These are phyloP conservation scores for Parasteatoda lunata DNA, from an alignment of 2,888 invertebrate genomes.

Conservation along the genomic window DNA sequence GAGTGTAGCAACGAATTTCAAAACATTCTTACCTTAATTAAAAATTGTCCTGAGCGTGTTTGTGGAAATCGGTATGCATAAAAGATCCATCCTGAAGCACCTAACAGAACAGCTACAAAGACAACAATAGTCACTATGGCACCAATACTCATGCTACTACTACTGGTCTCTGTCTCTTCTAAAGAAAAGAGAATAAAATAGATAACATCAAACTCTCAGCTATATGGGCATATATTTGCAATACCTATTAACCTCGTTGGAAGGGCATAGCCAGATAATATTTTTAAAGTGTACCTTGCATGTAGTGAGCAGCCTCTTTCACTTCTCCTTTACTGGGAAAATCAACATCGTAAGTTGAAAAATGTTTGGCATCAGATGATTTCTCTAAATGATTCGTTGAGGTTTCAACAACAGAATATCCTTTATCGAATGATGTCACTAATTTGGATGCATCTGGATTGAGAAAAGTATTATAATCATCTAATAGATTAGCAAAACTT, in stretches of 20 bases:
- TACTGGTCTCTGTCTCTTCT: conserved; percentile 1
- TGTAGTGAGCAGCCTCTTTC: conserved; percentile 18
- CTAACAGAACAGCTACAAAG: conserved; percentile 81
- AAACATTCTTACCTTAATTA: conserved; percentile 85
- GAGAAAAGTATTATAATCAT: too few relatives aligned
- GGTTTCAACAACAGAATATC: neutral
- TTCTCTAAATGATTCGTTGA: conserved; percentile 14
- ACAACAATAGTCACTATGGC: conserved; percentile 53
- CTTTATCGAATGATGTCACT: too few relatives aligned
- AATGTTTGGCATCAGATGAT: neutral
- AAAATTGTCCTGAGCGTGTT: conserved; percentile 93
- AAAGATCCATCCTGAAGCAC: conserved; percentile 86
- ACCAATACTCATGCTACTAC: conserved; percentile 34
- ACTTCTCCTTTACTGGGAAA: neutral
- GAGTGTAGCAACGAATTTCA: too few relatives aligned
- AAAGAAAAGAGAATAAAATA: neutral
- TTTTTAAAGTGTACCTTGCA: conserved; percentile 21
- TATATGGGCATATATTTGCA: too few relatives aligned
- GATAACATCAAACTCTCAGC: too few relatives aligned
- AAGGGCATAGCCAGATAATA: too few relatives aligned
- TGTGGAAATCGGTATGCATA: conserved; percentile 98
- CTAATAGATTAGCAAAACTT: too few relatives aligned
- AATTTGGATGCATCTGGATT: too few relatives aligned
- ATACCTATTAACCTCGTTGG: too few relatives aligned
- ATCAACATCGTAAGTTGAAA: conserved; percentile 15